Evolutionary conservation across 2,888 invertebrate species (phyloP).

Genomic region (Oeneis ivallda): DNA sequence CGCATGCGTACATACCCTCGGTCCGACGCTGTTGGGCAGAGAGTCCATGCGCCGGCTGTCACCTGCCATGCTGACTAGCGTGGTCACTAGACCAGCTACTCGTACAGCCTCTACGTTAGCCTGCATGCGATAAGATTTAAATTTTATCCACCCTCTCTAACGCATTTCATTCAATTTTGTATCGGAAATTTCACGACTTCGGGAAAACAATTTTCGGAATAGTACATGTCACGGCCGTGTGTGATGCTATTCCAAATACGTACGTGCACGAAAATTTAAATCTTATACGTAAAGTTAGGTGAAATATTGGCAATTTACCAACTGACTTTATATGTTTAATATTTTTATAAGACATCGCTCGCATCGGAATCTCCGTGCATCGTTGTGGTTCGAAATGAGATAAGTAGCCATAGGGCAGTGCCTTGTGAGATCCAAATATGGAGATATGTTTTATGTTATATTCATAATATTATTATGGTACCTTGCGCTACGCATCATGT

Average conservation of each 20-base stretch:
- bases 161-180: slow-evolving; percentile 34
- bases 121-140: slow-evolving; percentile 81
- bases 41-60: slow-evolving; percentile 80
- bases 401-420: slow-evolving; percentile 43
- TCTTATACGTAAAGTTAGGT: slow-evolving; percentile 69
- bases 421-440: slow-evolving; percentile 37
- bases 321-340: slow-evolving; percentile 28
- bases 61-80: slow-evolving; percentile 90
- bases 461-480: slow-evolving; percentile 48
- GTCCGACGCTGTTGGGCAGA: slow-evolving; percentile 78
- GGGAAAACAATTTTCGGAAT: slow-evolving; percentile 32
- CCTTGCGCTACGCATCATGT: slow-evolving; percentile 57
- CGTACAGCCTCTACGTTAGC: slow-evolving; percentile 92
- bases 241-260: slow-evolving; percentile 32
- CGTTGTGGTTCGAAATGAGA: slow-evolving; percentile 20
- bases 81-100: slow-evolving; percentile 91
- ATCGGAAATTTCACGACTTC: slow-evolving; percentile 44
- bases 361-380: slow-evolving; percentile 21
- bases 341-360: slow-evolving; percentile 14
- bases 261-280: slow-evolving; percentile 70
- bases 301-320: slow-evolving; percentile 57
- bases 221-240: slow-evolving; percentile 27
- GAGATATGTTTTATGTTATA: slow-evolving; percentile 42
- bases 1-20: slow-evolving; percentile 65
- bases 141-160: slow-evolving; percentile 60